Base-by-base conservation (phyloP, 2,888 invertebrate species). In the Trilocha varians region DNA sequence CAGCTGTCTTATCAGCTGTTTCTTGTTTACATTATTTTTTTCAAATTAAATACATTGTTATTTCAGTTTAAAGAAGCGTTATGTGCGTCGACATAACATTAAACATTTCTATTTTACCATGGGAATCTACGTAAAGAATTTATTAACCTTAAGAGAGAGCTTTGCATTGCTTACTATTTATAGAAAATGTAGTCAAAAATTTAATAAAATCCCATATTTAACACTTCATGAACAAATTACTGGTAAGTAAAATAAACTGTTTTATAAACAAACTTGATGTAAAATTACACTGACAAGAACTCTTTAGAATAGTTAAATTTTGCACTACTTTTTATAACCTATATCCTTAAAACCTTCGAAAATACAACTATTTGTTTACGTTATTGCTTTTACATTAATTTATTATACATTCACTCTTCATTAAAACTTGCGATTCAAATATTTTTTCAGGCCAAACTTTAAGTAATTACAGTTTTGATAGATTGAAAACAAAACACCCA, bases 201-300 rank as follows among this genome's bases (percentile, higher is more conserved):
- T 16, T 36, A 36, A 16, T n/a, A 36, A n/a, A 32, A 49, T 65
- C 39, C 74, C 80, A 13, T 74, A 82, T 50, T 37, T 76, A 35
- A 68, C 74, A 38, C 63, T 83, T 14, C 83, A 78, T 45, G 54
- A 72, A 47, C 67, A 59, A 61, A 66, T 64, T 17, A 78, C 75
- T 45, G 82, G 84, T 82, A 56, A 46, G 16, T 34, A 5, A 13
- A 9, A 34, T 34, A 34, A 1, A 34, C 13, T 13, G 11, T 34
- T 34, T 13, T 6, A n/a, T 34, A 34, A 34, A n/a, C 0, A 34
- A 14, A 3, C 11, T 32, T 32, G n/a, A 3, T 5, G 5, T 32
- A n/a, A 18, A 32, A 33, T 36, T 36, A 18, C 3, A n/a, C 38
- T n/a, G n/a, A n/a, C n/a, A n/a, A n/a, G n/a, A n/a, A n/a, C n/a